phyloP scores from a whole-genome alignment of 2,113 vertebrate species.

The Cacatua alba region DNA sequence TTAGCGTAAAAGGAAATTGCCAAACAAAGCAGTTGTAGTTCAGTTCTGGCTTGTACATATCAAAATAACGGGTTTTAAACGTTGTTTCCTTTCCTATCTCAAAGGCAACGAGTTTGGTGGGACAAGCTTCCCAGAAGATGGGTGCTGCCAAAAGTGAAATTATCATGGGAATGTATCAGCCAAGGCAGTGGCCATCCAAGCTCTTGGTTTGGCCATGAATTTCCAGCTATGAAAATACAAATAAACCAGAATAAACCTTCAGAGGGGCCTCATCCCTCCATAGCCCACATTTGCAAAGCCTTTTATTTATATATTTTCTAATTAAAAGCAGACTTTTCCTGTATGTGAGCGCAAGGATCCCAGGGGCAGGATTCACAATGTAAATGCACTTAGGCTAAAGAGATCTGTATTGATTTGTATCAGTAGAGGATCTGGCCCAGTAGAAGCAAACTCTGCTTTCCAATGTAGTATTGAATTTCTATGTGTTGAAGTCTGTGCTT shows the following conservation, averaged over 20 bases:
- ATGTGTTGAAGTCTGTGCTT: background rate
- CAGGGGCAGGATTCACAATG: constrained; percentile 27
- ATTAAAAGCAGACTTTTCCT: constrained; percentile 61
- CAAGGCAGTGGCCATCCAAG: background rate
- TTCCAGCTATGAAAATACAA: background rate
- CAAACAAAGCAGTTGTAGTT: constrained; percentile 29
- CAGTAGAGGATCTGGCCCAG: constrained; percentile 23
- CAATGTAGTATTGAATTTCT: background rate
- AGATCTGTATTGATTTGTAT: constrained; percentile 43
- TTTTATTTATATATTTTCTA: background rate
- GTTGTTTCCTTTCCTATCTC: background rate
- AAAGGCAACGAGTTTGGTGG: background rate
- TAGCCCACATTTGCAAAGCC: background rate
- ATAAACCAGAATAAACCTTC: background rate
- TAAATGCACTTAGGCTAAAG: constrained; percentile 52
- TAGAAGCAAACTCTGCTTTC: background rate
- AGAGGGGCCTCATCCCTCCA: background rate
- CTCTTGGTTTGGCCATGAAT: background rate
- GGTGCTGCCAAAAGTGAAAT: background rate
- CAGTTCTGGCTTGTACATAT: constrained; percentile 22
- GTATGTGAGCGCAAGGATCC: constrained; percentile 6
- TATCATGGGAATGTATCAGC: background rate
- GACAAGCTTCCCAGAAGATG: background rate
- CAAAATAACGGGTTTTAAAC: background rate
- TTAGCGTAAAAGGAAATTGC: constrained; percentile 56